Evolutionary conservation across 2,888 invertebrate species (phyloP).

Genomic region (Arrhopalites spinosus): DNA sequence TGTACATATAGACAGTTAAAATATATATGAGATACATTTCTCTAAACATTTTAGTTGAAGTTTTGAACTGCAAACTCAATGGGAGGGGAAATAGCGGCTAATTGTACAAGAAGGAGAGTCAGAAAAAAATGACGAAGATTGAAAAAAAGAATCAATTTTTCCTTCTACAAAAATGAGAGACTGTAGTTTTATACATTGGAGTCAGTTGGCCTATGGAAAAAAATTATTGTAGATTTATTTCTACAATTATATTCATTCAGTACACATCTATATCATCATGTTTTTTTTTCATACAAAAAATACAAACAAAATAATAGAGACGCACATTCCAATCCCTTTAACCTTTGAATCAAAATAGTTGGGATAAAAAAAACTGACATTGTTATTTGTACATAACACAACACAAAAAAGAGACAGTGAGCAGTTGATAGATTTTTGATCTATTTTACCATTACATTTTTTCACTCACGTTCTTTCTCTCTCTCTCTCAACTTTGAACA

Average conservation of each 20-base stretch:
- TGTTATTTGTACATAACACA: slow-evolving; percentile 11
- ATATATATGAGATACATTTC: background rate
- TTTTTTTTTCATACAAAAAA: background rate
- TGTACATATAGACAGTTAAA: background rate
- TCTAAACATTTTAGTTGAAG: background rate
- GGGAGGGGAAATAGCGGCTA: background rate
- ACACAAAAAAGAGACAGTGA: background rate
- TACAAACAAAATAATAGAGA: too few species aligned
- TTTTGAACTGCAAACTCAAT: background rate
- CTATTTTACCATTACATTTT: slow-evolving; percentile 32
- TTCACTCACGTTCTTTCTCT: slow-evolving; percentile 33
- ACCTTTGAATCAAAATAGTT: slow-evolving; percentile 15
- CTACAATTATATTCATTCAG: too few species aligned
- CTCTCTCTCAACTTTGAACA: too few species aligned
- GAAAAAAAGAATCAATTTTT: background rate
- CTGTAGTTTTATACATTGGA: too few species aligned
- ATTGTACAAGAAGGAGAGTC: background rate
- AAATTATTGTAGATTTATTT: too few species aligned
- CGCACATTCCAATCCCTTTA: slow-evolving; percentile 12
- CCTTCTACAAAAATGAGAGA: too few species aligned
- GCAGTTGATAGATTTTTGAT: slow-evolving; percentile 28
- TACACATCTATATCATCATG: too few species aligned
- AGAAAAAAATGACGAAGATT: background rate
- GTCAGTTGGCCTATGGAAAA: too few species aligned
- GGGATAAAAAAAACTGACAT: background rate